Base-by-base conservation (phyloP, 2,888 invertebrate genomes). In the Palloptera scutellata region DNA sequence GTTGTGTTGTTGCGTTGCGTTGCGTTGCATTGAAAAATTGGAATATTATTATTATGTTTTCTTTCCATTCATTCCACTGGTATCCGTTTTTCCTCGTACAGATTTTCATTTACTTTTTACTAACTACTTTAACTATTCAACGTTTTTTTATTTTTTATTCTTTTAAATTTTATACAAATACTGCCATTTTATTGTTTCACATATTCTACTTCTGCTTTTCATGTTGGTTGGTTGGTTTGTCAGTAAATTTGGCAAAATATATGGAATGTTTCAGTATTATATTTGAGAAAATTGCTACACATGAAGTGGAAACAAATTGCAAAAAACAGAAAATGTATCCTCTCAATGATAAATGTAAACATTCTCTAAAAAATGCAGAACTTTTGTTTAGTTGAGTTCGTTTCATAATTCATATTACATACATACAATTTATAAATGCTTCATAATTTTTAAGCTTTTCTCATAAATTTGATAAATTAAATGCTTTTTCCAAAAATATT, bases 221-320 rank as follows among this genome's bases (percentile, higher is more conserved):
- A 30, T 30, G 30, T 30, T 30, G 30, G n/a, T 57, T 51, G 2
- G 30, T 30, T 30, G 30, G n/a, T 57, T 51, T 61, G 45, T 62
- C 30, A 30, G 57, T 64, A 58, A 62, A 53, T 66, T 67, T 68
- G 66, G 66, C 72, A 70, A 73, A 71, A 68, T 67, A 69, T 62
- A 62, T 72, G 73, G 73, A 73, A 73, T 73, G 73, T 73, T 71
- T 69, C 69, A 70, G 67, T 66, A 69, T 55, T 63, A 4, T 6
- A 58, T 15, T 41, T 60, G 48, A 58, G 63, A 60, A 52, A 57
- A 51, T 68, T 41, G 11, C 54, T 30, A 48, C 57, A 60, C 8
- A 41, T n/a, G n/a, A 61, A 64, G 15, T 51, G 51, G 54, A 58
- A 11, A 42, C 57, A 1, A 9, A 30, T 30, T 30, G 30, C 30